Percentiles rank a stretch among this genome's conserved stretches.
Conservation (phyloP, 2,797 vertebrate genomes). For the Pelochelys cantorii region DNA sequence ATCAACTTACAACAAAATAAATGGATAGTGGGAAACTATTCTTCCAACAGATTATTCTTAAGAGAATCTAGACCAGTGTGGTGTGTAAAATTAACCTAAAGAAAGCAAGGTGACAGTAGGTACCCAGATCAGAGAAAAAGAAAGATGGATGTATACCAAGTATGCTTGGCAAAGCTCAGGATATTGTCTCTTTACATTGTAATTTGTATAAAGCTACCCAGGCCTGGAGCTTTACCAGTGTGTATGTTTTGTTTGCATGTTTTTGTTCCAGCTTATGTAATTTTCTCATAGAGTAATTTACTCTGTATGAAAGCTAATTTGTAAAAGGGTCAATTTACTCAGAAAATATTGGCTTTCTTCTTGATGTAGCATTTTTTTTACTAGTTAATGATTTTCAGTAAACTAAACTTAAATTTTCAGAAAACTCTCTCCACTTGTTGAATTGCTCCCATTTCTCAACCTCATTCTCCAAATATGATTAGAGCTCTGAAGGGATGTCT, state of each 20-base stretch:
- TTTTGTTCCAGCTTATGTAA: not conserved
- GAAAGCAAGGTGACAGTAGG: not conserved
- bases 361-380: slow-evolving; percentile 13
- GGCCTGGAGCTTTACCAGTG: not conserved
- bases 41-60: not conserved
- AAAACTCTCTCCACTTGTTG: slow-evolving; percentile 52
- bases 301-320: not conserved
- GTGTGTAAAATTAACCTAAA: not conserved
- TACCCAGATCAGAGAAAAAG: not conserved
- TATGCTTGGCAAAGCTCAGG: not conserved
- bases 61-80: fast-evolving
- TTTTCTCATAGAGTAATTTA: slow-evolving; percentile 2
- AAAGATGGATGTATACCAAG: fast-evolving
- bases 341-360: slow-evolving; percentile 11
- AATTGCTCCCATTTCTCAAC: slow-evolving; percentile 31
- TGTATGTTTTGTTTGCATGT: not conserved
- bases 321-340: not conserved
- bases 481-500: slow-evolving; percentile 43
- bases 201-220: not conserved
- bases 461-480: slow-evolving; percentile 61
- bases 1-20: not conserved
- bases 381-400: slow-evolving; percentile 14
- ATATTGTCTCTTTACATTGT: not conserved
- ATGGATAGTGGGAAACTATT: fast-evolving
- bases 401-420: slow-evolving; percentile 20